These are phyloP conservation scores for Argentina silus DNA, from an alignment of 2,797 vertebrate genomes.

Conservation along the genomic window DNA sequence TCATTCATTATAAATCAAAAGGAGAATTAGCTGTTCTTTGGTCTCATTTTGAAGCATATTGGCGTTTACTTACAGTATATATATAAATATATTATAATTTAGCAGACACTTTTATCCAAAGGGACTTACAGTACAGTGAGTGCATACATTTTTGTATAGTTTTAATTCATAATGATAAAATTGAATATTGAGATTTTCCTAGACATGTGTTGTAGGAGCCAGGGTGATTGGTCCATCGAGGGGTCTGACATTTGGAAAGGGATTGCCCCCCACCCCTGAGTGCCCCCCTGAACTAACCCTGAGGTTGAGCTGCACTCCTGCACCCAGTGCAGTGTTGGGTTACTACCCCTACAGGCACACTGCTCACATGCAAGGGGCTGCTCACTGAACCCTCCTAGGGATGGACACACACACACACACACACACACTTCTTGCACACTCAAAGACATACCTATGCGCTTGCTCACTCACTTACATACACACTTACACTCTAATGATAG, in stretches of 20 bases:
- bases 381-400: background rate
- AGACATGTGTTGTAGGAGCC: background rate
- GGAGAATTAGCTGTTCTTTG: too few relatives aligned
- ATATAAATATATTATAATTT: too few relatives aligned
- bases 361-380: background rate
- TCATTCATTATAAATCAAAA: too few relatives aligned
- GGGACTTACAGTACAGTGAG: too few relatives aligned
- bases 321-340: constrained; percentile 14
- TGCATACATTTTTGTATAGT: background rate
- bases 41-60: background rate
- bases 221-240: constrained; percentile 35
- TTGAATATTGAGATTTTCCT: background rate
- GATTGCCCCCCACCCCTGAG: constrained; percentile 13
- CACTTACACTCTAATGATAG: constrained; percentile 49
- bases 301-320: constrained; percentile 23
- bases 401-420: constrained; percentile 5
- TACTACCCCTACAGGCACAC: constrained; percentile 27
- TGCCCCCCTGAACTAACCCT: background rate
- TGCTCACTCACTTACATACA: constrained; percentile 55
- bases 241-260: constrained; percentile 52
- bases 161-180: background rate
- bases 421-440: background rate
- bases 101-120: too few relatives aligned
- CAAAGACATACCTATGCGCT: constrained; percentile 17
- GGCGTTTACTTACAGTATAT: too few relatives aligned